Evolutionary conservation across 2,888 invertebrate species (phyloP).

Genomic region (Eupithecia abbreviata): DNA sequence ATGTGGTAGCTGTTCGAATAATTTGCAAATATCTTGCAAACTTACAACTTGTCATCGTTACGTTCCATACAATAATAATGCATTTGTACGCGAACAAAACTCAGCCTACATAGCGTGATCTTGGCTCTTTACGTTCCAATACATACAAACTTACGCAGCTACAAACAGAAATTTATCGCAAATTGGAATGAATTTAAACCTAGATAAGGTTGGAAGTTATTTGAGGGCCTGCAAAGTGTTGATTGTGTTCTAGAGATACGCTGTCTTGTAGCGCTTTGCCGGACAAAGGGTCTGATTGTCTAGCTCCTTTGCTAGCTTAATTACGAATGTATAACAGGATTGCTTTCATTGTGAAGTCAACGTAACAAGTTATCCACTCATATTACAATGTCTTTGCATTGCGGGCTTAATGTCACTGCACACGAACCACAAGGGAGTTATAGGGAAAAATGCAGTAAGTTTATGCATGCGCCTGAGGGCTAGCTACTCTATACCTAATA

Average conservation of each 20-base stretch:
- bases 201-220: slow-evolving; percentile 38
- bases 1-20: not conserved
- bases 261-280: slow-evolving; percentile 58
- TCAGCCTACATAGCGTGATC: slow-evolving; percentile 69
- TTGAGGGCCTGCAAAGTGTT: slow-evolving; percentile 33
- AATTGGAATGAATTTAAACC: slow-evolving; percentile 31
- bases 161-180: slow-evolving; percentile 18
- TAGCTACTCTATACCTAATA: not conserved
- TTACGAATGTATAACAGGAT: slow-evolving; percentile 60
- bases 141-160: slow-evolving; percentile 44
- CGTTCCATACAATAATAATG: slow-evolving; percentile 63
- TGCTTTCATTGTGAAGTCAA: slow-evolving; percentile 57
- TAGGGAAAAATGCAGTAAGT: not conserved
- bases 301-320: slow-evolving; percentile 63
- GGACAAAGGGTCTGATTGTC: slow-evolving; percentile 70
- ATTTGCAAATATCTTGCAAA: slow-evolving; percentile 43
- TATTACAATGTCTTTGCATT: slow-evolving; percentile 35
- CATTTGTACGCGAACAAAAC: slow-evolving; percentile 68
- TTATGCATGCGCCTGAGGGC: not conserved
- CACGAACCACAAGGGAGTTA: not conserved
- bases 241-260: slow-evolving; percentile 50
- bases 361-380: slow-evolving; percentile 39
- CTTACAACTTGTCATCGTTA: slow-evolving; percentile 65
- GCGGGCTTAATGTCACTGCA: slow-evolving; percentile 33
- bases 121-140: slow-evolving; percentile 68